Base-by-base conservation (phyloP, 2,113 vertebrate species). In the Anolis carolinensis region DNA sequence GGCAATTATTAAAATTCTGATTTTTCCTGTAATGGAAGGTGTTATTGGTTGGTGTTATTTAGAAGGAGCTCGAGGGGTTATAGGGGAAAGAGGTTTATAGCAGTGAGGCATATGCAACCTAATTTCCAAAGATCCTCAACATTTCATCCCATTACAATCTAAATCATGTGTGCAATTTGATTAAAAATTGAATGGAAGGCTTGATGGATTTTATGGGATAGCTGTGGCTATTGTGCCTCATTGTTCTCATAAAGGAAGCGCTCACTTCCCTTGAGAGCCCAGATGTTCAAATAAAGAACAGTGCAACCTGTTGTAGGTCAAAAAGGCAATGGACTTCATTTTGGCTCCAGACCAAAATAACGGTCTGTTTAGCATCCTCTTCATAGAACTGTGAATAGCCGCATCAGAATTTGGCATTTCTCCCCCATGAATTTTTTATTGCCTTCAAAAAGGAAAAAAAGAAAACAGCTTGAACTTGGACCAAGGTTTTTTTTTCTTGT, bases 331-430 rank as follows among this genome's bases (percentile, higher is more conserved):
- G 67, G 62, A 62, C 62, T 92, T 90, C 62, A 3, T 89, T 90
- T 70, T 65, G 80, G 36, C 73, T 44, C n/a, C 8, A 6, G 8
- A 80, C 68, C 59, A 68, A 21, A 44, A 86, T 88, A 70, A 65
- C 32, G 88, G 87, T 89, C 78, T 85, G 10, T 85, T 91, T 84
- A 80, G 0, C 9, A 75, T 39, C 39, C 6, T 0, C 87, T 86
- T 87, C 87, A 77, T 71, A 78, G 79, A 55, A 68, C 80, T 94
- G 27, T 81, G 52, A 92, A 81, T 27, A 88, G 59, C 87, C 87
- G 83, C 72, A 79, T 16, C 75, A 55, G 52, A n/a, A 83, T 91
- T 80, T n/a, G 32, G 67, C 73, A 82, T 79, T 77, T 88, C 62
- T 79, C 20, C 82, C 7, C 65, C 81, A 2, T 92, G 75, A 81